phyloP scores from a whole-genome alignment of 2,113 vertebrate species.

The Brachyistius frenatus region DNA sequence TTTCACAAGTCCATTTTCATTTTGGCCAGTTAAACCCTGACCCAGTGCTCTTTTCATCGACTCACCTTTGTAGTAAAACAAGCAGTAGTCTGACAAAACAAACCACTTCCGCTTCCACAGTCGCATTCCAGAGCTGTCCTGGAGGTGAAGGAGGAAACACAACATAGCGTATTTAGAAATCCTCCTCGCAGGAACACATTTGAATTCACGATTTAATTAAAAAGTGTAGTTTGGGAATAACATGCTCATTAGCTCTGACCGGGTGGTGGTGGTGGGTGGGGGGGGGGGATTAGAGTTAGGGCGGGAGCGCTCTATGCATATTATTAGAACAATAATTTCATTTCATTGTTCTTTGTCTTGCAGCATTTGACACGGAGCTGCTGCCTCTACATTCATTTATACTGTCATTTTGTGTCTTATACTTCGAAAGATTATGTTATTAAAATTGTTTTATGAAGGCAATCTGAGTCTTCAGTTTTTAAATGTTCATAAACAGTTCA shows the following conservation, averaged over 20 bases:
- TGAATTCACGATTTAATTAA: slow-evolving; percentile 54
- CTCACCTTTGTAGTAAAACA: slow-evolving; percentile 99
- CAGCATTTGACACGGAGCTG: slow-evolving; percentile 19
- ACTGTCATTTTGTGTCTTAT: background rate
- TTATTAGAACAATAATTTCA: slow-evolving; percentile 30
- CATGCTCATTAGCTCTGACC: background rate
- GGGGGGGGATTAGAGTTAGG: background rate
- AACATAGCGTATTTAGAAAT: slow-evolving; percentile 48
- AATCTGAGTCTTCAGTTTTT: background rate
- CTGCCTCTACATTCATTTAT: background rate
- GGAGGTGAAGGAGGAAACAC: slow-evolving; percentile 73
- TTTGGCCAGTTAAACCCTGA: slow-evolving; percentile 13
- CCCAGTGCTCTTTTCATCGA: slow-evolving; percentile 47
- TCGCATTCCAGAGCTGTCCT: slow-evolving; percentile 99
- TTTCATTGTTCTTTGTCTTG: slow-evolving; percentile 3
- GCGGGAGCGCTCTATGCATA: slow-evolving; percentile 13
- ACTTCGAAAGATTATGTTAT: background rate
- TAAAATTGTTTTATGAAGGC: background rate
- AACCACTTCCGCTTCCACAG: slow-evolving; percentile 99
- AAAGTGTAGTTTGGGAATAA: slow-evolving; percentile 36
- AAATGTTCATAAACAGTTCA: too few species aligned
- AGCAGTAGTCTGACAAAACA: slow-evolving; percentile 96
- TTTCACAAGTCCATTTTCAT: slow-evolving; percentile 9
- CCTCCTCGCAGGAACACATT: slow-evolving; percentile 6
- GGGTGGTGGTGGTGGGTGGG: background rate